Evolutionary conservation across 2,797 vertebrate genomes (phyloP).

Genomic region (Botia kubotai): DNA sequence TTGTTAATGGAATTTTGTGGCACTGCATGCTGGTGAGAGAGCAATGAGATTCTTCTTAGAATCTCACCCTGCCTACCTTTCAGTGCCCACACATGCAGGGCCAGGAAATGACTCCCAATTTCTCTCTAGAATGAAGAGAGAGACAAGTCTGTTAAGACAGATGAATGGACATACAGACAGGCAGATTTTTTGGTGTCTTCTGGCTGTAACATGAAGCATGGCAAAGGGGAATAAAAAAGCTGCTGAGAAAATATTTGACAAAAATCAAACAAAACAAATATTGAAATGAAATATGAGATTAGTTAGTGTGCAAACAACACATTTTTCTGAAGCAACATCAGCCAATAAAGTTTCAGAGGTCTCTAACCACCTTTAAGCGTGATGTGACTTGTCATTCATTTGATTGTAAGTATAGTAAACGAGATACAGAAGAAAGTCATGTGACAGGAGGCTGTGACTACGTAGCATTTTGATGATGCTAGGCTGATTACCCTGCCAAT

Average conservation of each 20-base stretch:
- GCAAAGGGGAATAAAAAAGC: not conserved
- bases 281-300: not conserved
- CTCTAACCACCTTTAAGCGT: no score
- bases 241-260: not conserved
- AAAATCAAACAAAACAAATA: not conserved
- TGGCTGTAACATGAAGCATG: not conserved
- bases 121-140: not conserved
- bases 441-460: not conserved
- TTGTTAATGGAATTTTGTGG: slow-evolving; percentile 57
- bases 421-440: not conserved
- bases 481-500: not conserved
- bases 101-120: slow-evolving; percentile 39
- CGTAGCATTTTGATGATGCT: not conserved
- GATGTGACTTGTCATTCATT: no score
- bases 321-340: not conserved
- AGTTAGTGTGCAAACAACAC: not conserved
- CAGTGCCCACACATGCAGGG: slow-evolving; percentile 35
- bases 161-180: not conserved
- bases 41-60: slow-evolving; percentile 31
- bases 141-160: not conserved
- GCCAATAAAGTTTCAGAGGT: not conserved
- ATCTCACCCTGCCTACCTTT: slow-evolving; percentile 39
- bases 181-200: not conserved
- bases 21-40: slow-evolving; percentile 43
- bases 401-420: not conserved